Conservation (phyloP, 2,888 invertebrate genomes). For the Litoditis marina region DNA sequence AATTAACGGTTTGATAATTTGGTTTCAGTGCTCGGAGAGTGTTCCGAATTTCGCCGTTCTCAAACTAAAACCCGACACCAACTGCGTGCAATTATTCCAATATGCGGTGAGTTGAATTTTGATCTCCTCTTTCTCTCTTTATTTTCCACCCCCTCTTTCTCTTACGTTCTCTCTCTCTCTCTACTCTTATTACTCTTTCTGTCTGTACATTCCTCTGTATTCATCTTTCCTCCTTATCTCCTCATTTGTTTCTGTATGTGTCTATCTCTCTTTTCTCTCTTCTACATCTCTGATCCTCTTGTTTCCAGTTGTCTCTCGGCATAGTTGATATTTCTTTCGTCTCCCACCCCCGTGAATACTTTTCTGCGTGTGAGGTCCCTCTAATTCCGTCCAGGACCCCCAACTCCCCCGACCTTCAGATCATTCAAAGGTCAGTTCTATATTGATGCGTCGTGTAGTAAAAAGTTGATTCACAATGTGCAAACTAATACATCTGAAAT, state of each 20-base stretch:
- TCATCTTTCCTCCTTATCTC: background rate
- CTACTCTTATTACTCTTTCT: background rate
- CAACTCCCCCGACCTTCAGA: constrained; percentile 6
- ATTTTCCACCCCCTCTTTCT: background rate
- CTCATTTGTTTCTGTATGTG: background rate
- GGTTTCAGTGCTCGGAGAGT: no score
- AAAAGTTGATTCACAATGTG: background rate
- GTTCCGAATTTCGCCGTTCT: constrained; percentile 17
- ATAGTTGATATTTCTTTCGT: constrained; percentile 21
- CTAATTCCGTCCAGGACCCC: constrained; percentile 9
- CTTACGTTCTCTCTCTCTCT: background rate
- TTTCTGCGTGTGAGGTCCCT: constrained; percentile 1
- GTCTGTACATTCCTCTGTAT: background rate
- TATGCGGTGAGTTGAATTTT: constrained; percentile 9
- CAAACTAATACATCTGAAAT: background rate
- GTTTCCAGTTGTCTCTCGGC: constrained; percentile 17
- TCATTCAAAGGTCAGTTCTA: background rate
- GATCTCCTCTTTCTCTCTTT: background rate
- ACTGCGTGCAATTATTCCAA: constrained; percentile 17
- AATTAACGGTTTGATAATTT: no score
- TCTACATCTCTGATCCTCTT: background rate
- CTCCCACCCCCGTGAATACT: constrained; percentile 18
- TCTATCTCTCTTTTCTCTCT: background rate
- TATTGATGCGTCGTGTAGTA: background rate
- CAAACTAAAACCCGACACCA: constrained; percentile 16